Base-by-base conservation (phyloP, 2,113 vertebrate genomes). In the Rhinopithecus roxellana region DNA sequence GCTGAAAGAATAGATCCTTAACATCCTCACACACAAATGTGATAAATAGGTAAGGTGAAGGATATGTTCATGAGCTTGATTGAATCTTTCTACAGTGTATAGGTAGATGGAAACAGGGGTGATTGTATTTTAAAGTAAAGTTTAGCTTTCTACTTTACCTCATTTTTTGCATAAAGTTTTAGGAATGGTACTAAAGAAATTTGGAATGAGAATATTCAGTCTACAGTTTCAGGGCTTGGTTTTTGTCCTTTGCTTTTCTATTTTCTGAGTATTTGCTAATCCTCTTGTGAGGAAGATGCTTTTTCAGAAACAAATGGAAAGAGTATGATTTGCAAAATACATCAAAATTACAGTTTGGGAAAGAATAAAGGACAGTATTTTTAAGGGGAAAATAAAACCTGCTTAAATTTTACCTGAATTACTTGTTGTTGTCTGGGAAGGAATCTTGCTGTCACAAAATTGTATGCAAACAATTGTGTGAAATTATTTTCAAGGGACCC, bases 221-320 rank as follows among this genome's bases (percentile, higher is more conserved):
- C 35, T 92, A 5, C 10, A 16, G 11, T 80, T 57, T 74, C 8
- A 84, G 64, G 67, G 40, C 67, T 87, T n/a, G 35, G 55, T 77
- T 93, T 93, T 72, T 87, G 43, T 75, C 69, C 38, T 77, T 75
- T 45, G 18, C 8, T 57, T 38, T 48, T 48, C 48, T 87, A 0
- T 82, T 80, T 95, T 78, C 61, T 40, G 45, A 82, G n/a, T 85
- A 52, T 86, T 94, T 97, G 59, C 69, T 97, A 40, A 90, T 95
- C 59, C 59, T 81, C 11, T 90, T 89, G 30, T 43, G 72, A 95
- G 88, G 72, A 94, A 85, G 94, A 43, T 90, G 67, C 88, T 87
- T 96, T 75, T 80, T 96, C 35, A 59, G 87, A 96, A 96, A 87
- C 40, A 93, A 79, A 78, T 86, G 95, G 59, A 89, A 90, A 92